A percentile compares a stretch with the other conserved stretches of the same genome.
These are phyloP conservation scores for Bathynomus jamesi DNA, from an alignment of 1,140 invertebrate genomes.

Conservation along the genomic window DNA sequence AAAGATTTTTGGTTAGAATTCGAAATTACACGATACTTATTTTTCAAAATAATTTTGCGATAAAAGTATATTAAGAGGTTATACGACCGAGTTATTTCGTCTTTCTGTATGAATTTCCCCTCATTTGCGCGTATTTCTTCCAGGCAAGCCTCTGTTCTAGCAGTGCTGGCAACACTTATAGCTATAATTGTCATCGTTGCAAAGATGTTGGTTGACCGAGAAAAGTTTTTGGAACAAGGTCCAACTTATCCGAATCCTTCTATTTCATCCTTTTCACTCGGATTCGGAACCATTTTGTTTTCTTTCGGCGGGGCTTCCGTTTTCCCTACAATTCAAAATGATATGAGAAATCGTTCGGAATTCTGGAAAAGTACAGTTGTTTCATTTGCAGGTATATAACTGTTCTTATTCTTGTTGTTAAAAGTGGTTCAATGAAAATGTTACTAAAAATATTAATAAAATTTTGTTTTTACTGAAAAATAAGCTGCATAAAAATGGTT, in stretches of 20 bases:
- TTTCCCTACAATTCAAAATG: constrained; percentile 64
- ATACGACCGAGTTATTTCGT: background rate
- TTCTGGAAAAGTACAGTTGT: constrained; percentile 37
- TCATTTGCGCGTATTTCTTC: background rate
- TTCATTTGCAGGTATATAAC: constrained; percentile 38
- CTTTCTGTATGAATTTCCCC: constrained; percentile 6
- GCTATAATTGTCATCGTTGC: constrained; percentile 53
- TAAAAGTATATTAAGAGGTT: too few species aligned
- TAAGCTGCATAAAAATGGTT: too few species aligned
- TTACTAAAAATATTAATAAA: too few species aligned
- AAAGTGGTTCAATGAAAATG: too few species aligned
- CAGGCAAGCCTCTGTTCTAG: constrained; percentile 50
- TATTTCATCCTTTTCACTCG: constrained; percentile 50
- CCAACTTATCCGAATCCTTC: constrained; percentile 15
- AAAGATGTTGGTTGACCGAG: constrained; percentile 49
- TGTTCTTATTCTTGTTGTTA: too few species aligned
- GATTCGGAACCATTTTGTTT: constrained; percentile 57
- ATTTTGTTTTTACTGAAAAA: too few species aligned
- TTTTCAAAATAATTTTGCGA: too few species aligned
- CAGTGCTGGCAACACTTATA: constrained; percentile 50
- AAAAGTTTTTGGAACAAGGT: constrained; percentile 34
- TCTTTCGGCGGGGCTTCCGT: constrained; percentile 58
- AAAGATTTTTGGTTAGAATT: constrained; percentile 11
- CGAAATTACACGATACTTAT: too few species aligned
- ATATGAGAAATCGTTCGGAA: constrained; percentile 41